Percentiles rank a stretch among this genome's conserved stretches.
phyloP scores from a whole-genome alignment of 1,140 invertebrate genomes.

The Drosophila ohnishii region DNA sequence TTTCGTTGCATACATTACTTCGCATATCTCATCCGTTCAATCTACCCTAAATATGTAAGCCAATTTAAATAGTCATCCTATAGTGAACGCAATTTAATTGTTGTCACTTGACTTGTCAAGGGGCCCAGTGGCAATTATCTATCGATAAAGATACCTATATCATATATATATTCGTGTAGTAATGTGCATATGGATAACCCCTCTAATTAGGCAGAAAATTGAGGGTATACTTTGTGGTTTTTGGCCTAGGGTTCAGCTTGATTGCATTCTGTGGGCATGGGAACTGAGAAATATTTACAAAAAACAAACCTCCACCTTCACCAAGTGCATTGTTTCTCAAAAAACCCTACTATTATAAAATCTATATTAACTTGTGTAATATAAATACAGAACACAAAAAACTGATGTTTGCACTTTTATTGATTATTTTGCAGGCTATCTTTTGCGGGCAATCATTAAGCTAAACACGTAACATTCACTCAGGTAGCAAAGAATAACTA shows the following conservation, averaged over 20 bases:
- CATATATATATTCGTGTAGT: slow-evolving; percentile 4
- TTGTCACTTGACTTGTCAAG: slow-evolving; percentile 48
- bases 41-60: slow-evolving; percentile 3
- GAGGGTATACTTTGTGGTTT: slow-evolving; percentile 14
- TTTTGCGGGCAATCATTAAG: slow-evolving; percentile 72
- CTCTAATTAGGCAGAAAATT: slow-evolving; percentile 60
- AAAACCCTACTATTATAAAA: slow-evolving; percentile 16
- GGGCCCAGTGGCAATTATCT: slow-evolving; percentile 37
- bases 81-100: slow-evolving; percentile 46
- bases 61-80: slow-evolving; percentile 32
- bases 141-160: slow-evolving; percentile 20
- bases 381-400: slow-evolving; percentile 2
- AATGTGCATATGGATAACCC: slow-evolving; percentile 24
- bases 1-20: slow-evolving; percentile 13
- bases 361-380: slow-evolving; percentile 6
- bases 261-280: slow-evolving; percentile 28
- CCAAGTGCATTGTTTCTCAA: slow-evolving; percentile 26
- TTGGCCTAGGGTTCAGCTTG: slow-evolving; percentile 38
- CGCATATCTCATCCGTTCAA: slow-evolving; percentile 11
- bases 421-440: slow-evolving; percentile 70
- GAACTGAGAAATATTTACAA: not conserved
- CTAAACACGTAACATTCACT: slow-evolving; percentile 72
- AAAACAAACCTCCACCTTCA: not conserved
- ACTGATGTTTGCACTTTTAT: slow-evolving; percentile 49
- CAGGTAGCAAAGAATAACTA: slow-evolving; percentile 60